Percentiles rank a stretch among this genome's conserved stretches.
Conservation (phyloP, 2,113 vertebrate genomes). For the Paracanthobrama guichenoti region DNA sequence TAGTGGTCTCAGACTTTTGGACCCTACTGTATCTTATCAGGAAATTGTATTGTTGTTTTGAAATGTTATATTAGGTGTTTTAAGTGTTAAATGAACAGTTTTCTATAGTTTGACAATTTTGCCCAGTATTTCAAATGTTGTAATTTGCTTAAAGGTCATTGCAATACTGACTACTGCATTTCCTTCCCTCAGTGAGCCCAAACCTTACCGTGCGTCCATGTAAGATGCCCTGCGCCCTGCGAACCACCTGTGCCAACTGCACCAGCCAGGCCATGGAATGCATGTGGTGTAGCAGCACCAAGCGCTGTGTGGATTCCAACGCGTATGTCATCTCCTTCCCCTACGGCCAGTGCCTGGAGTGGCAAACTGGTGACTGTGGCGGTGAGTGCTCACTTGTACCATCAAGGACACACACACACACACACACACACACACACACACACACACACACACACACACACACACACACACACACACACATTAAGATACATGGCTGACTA, state of each 20-base stretch:
- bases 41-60: background rate
- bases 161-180: background rate
- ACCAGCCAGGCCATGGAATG: slow-evolving; percentile 93
- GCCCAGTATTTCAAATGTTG: background rate
- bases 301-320: slow-evolving; percentile 90
- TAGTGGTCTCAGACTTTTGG: background rate
- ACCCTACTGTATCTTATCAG: background rate
- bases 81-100: background rate
- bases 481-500: slow-evolving; percentile 82
- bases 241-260: slow-evolving; percentile 88
- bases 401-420: background rate
- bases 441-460: background rate
- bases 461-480: background rate
- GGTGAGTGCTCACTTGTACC: slow-evolving; percentile 76
- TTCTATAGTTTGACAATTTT: background rate
- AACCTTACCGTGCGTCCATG: slow-evolving; percentile 88
- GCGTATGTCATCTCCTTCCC: slow-evolving; percentile 97
- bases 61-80: no score
- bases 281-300: slow-evolving; percentile 94
- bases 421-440: background rate
- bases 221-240: slow-evolving; percentile 87
- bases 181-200: slow-evolving; percentile 81
- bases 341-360: slow-evolving; percentile 96
- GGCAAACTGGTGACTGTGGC: slow-evolving; percentile 92
- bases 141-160: background rate